Conservation (phyloP, 2,113 vertebrate genomes). For the Petroica traversi region DNA sequence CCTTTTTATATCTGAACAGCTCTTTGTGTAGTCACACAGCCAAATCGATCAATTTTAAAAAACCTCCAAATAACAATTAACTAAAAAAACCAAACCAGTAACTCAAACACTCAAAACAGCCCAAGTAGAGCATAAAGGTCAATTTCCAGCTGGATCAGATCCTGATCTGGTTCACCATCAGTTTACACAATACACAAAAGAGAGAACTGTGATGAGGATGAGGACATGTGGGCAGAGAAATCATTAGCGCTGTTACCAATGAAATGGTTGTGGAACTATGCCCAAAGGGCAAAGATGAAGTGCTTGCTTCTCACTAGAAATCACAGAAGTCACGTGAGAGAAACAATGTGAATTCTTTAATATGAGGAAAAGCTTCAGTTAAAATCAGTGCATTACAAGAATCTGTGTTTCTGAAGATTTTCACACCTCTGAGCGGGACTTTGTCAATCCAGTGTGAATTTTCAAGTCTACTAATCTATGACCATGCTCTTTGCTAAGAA, state of each 20-base stretch:
- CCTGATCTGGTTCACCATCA: not conserved
- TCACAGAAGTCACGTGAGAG: not conserved
- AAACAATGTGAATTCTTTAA: not conserved
- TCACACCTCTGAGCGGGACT: not conserved
- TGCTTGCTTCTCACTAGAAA: not conserved
- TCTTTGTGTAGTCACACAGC: not conserved
- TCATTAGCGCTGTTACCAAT: not conserved
- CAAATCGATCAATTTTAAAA: not conserved
- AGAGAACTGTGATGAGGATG: not conserved
- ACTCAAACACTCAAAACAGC: not conserved
- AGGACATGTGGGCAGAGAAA: not conserved
- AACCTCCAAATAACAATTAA: not conserved
- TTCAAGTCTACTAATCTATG: not conserved
- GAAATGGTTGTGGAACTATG: not conserved
- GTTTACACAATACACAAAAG: not conserved
- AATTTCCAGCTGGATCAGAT: not conserved
- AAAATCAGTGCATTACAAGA: not conserved
- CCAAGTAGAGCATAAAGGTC: not conserved
- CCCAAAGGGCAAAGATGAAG: slow-evolving; percentile 45
- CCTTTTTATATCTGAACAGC: not conserved
- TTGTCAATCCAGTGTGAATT: not conserved
- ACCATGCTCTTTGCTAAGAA: not conserved
- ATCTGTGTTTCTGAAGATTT: not conserved
- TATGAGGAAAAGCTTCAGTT: not conserved
- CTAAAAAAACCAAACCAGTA: not conserved